These are phyloP conservation scores for Metacarcinus magister DNA, from an alignment of 2,888 invertebrate genomes.

Conservation along the genomic window DNA sequence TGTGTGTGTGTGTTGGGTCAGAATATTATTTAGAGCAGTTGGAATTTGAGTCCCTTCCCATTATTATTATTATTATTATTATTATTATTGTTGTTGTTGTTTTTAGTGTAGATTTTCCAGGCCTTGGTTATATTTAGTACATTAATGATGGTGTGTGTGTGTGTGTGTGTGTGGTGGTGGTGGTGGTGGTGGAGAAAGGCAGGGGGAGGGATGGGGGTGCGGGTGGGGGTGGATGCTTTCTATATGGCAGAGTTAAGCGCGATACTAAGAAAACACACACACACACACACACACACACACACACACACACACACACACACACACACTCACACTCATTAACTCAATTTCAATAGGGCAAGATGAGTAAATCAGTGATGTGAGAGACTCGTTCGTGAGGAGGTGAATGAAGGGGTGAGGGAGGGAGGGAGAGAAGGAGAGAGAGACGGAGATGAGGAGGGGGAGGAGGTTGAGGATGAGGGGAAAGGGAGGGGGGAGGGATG, in stretches of 20 bases:
- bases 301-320: slow-evolving; percentile 43
- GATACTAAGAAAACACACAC: background rate
- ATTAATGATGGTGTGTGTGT: too few relatives aligned
- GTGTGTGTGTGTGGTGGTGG: background rate
- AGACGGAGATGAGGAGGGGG: background rate
- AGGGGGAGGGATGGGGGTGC: background rate
- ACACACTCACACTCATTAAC: slow-evolving; percentile 31
- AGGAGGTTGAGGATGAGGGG: background rate
- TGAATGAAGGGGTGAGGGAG: slow-evolving; percentile 55
- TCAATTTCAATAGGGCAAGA: slow-evolving; percentile 39
- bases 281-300: slow-evolving; percentile 44
- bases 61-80: background rate
- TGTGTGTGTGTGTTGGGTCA: too few relatives aligned
- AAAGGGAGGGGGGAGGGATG: background rate
- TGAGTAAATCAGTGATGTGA: slow-evolving; percentile 31
- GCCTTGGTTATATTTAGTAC: too few relatives aligned
- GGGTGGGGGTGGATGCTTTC: background rate
- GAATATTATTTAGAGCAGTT: background rate
- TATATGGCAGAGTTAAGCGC: background rate
- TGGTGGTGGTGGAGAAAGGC: background rate
- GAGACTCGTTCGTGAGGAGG: background rate
- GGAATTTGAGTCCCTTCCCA: background rate
- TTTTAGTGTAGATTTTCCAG: background rate
- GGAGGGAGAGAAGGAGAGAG: slow-evolving; percentile 35
- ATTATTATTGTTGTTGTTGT: background rate